Evolutionary conservation across 2,797 vertebrate species (phyloP).

Genomic region (Siniperca undulata): DNA sequence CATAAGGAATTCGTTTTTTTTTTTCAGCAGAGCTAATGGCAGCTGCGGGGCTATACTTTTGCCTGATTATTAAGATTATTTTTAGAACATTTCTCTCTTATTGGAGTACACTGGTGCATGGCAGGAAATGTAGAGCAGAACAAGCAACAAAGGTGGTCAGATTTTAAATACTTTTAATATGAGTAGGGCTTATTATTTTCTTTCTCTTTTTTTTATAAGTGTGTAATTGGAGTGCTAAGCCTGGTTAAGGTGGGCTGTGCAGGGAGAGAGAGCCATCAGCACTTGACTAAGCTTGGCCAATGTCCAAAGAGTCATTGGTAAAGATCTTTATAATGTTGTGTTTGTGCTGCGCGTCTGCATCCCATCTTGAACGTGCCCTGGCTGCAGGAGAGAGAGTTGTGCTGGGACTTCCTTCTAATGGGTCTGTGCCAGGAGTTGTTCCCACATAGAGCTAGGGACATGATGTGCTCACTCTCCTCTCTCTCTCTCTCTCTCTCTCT

Average conservation of each 20-base stretch:
- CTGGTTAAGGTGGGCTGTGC: background rate
- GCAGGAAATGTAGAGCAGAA: conserved; percentile 10
- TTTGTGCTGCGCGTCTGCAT: conserved; percentile 43
- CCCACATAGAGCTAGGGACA: conserved; percentile 74
- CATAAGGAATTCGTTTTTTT: background rate
- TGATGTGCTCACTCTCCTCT: conserved; percentile 71
- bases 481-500: conserved; percentile 31
- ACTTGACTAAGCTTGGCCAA: conserved; percentile 43
- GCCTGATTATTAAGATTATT: conserved; percentile 31
- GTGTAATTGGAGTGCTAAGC: background rate
- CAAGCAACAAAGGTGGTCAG: conserved; percentile 5
- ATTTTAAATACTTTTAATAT: conserved; percentile 6
- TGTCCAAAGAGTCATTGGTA: conserved; percentile 53
- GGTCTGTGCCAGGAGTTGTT: conserved; percentile 67
- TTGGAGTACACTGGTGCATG: conserved; percentile 16
- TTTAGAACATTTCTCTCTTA: conserved; percentile 3
- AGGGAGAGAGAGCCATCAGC: conserved; percentile 23
- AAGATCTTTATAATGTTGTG: conserved; percentile 52
- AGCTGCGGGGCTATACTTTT: conserved; percentile 6
- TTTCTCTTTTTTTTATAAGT: background rate
- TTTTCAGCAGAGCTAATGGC: conserved; percentile 26
- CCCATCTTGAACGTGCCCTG: conserved; percentile 55
- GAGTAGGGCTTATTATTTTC: background rate
- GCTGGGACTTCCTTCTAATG: conserved; percentile 72
- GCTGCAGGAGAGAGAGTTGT: conserved; percentile 46